Evolutionary conservation across 2,113 vertebrate species (phyloP).

Genomic region (Suncus etruscus): DNA sequence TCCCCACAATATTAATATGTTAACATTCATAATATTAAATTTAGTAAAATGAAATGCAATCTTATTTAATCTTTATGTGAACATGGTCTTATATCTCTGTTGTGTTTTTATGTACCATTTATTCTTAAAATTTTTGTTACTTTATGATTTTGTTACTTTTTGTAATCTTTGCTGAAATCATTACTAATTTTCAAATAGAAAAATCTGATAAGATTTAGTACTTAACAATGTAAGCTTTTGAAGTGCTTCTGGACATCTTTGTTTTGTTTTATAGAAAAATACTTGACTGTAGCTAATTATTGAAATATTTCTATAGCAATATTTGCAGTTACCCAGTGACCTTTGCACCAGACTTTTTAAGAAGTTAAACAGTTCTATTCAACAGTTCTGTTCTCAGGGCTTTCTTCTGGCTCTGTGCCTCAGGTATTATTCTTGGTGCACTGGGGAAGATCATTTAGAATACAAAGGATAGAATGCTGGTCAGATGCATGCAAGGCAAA

Average conservation of each 20-base stretch:
- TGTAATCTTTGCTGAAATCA: conserved; percentile 6
- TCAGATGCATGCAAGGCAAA: neutral
- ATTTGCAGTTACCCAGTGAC: too few relatives aligned
- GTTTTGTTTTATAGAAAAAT: neutral
- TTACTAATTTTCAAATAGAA: neutral
- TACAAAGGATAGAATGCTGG: neutral
- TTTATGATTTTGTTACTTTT: neutral
- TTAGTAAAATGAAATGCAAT: neutral
- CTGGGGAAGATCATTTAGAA: too few relatives aligned
- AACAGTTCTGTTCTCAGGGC: too few relatives aligned
- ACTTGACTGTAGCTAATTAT: too few relatives aligned
- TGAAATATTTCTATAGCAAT: too few relatives aligned
- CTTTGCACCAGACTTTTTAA: too few relatives aligned
- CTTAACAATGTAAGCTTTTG: neutral
- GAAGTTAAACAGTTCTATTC: too few relatives aligned
- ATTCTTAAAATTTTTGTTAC: neutral
- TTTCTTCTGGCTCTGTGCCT: too few relatives aligned
- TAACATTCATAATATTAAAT: conserved; percentile 16
- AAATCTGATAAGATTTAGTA: conserved; percentile 32
- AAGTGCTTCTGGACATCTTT: neutral
- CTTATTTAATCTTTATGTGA: conserved; percentile 6
- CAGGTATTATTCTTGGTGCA: too few relatives aligned
- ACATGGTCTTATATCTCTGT: conserved; percentile 20
- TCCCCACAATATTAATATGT: neutral
- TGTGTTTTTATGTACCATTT: neutral